Percentiles rank a stretch among this genome's conserved stretches.
Evolutionary conservation across 2,888 invertebrate species (phyloP).

Genomic region (Eupeodes luniger): DNA sequence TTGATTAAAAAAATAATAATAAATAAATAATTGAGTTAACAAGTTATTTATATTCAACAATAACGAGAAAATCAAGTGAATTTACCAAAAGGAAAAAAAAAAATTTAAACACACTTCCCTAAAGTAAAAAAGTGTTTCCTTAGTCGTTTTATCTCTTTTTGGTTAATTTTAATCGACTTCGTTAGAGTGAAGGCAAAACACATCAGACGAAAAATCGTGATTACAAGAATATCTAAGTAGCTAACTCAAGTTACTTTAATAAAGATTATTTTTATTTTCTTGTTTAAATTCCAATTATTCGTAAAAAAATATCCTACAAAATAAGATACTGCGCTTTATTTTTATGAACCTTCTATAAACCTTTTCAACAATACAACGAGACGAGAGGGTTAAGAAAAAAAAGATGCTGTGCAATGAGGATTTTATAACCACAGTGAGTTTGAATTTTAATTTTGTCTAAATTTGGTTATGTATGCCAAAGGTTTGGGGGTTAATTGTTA

Average conservation of each 20-base stretch:
- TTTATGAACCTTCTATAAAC: constrained; percentile 10
- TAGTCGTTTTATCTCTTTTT: constrained; percentile 48
- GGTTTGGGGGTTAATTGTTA: constrained; percentile 61
- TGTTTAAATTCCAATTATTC: constrained; percentile 36
- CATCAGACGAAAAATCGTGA: constrained; percentile 55
- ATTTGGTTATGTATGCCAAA: background rate
- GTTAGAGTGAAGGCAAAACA: constrained; percentile 1
- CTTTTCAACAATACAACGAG: constrained; percentile 36
- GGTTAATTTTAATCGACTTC: constrained; percentile 27
- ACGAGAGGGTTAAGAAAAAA: constrained; percentile 52
- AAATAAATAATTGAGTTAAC: constrained; percentile 39
- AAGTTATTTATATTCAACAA: constrained; percentile 9
- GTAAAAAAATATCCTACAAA: constrained; percentile 5
- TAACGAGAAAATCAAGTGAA: constrained; percentile 33
- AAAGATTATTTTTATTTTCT: constrained; percentile 11
- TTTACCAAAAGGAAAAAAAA: background rate
- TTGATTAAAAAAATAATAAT: constrained; percentile 28
- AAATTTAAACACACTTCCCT: background rate
- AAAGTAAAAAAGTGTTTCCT: constrained; percentile 32
- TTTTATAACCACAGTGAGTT: constrained; percentile 73
- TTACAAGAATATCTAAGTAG: constrained; percentile 55
- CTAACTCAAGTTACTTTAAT: constrained; percentile 36
- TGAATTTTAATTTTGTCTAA: background rate
- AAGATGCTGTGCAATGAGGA: constrained; percentile 76
- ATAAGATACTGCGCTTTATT: constrained; percentile 60